phyloP scores from a whole-genome alignment of 1,140 invertebrate species.

The Venturia canescens region DNA sequence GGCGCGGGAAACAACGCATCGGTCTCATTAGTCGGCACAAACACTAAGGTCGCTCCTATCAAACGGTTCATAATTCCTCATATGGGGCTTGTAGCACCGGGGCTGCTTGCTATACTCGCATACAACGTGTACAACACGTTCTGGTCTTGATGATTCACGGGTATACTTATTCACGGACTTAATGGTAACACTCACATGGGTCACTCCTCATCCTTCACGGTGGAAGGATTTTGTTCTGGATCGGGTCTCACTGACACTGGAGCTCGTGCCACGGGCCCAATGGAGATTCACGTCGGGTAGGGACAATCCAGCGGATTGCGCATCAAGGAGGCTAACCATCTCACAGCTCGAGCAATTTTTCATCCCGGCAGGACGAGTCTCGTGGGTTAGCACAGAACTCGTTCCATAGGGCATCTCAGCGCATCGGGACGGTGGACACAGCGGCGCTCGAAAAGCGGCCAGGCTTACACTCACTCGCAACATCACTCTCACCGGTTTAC shows the following conservation, averaged over 20 bases:
- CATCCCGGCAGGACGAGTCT: too few species aligned
- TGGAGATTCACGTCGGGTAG: too few species aligned
- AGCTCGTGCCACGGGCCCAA: too few species aligned
- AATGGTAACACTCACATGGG: constrained; percentile 55
- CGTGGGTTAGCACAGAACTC: constrained; percentile 1
- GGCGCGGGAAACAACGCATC: neutral
- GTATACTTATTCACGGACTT: constrained; percentile 50
- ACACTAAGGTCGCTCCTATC: constrained; percentile 53
- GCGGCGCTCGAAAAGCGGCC: neutral
- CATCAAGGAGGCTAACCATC: constrained; percentile 56
- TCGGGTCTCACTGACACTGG: too few species aligned
- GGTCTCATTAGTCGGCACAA: constrained; percentile 48
- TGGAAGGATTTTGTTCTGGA: constrained; percentile 66
- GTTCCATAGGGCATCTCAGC: constrained; percentile 34
- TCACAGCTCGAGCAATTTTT: constrained; percentile 52
- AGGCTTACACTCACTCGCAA: too few species aligned
- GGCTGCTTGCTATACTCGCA: constrained; percentile 43
- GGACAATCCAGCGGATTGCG: too few species aligned
- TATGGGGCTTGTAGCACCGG: constrained; percentile 50
- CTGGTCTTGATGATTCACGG: neutral
- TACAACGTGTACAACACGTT: constrained; percentile 8
- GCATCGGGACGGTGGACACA: neutral
- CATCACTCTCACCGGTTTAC: neutral
- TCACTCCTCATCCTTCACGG: constrained; percentile 54
- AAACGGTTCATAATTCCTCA: constrained; percentile 52